Percentiles rank a stretch among this genome's conserved stretches.
Evolutionary conservation across 2,888 invertebrate genomes (phyloP).

Genomic region (Automeris io): DNA sequence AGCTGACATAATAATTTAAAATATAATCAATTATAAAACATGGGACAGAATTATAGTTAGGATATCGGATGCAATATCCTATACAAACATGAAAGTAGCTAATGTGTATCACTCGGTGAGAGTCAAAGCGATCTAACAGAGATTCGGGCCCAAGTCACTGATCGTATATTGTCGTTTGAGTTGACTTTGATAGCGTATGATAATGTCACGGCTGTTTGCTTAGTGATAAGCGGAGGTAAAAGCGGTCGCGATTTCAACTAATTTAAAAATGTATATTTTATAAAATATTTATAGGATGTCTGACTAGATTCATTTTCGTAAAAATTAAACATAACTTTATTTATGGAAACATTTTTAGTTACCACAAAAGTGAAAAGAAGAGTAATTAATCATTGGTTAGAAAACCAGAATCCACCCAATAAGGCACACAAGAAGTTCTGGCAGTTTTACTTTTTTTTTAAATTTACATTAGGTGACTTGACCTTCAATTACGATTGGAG

Average conservation of each 20-base stretch:
- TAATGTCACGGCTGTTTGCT: slow-evolving; percentile 25
- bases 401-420: too few species aligned
- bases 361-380: too few species aligned
- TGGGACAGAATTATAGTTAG: background rate
- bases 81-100: slow-evolving; percentile 33
- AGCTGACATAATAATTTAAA: background rate
- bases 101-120: slow-evolving; percentile 50
- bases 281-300: too few species aligned
- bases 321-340: too few species aligned
- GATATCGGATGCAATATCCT: slow-evolving; percentile 3
- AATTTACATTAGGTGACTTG: too few species aligned
- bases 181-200: slow-evolving; percentile 62
- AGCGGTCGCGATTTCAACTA: slow-evolving; percentile 13
- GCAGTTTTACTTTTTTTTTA: too few species aligned
- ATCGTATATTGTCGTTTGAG: slow-evolving; percentile 73
- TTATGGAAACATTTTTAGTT: too few species aligned
- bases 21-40: background rate
- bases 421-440: too few species aligned
- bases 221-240: slow-evolving; percentile 29
- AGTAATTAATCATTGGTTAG: too few species aligned
- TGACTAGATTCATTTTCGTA: too few species aligned
- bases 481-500: too few species aligned
- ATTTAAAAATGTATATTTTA: background rate
- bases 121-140: slow-evolving; percentile 59
- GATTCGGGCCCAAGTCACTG: slow-evolving; percentile 63